Base-by-base conservation (phyloP, 2,888 invertebrate species). In the Heliothis peltigera region DNA sequence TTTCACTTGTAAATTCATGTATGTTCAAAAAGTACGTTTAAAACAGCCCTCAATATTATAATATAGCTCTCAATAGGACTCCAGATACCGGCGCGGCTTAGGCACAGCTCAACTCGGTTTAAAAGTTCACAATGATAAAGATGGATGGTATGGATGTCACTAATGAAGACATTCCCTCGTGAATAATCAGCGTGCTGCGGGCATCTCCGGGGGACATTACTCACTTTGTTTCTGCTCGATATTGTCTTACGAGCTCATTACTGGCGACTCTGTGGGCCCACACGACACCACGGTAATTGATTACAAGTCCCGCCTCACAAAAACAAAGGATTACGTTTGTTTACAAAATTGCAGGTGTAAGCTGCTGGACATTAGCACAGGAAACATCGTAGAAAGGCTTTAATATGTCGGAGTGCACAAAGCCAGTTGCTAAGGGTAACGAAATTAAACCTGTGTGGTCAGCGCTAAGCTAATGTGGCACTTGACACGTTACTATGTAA, bases 151-250 rank as follows among this genome's bases (percentile, higher is more conserved):
- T 32, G 28, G 10, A 49, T 44, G n/a, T 18, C 48, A 21, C 53
- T 77, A 70, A 71, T 76, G 46, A 63, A 76, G 53, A 70, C 44
- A 8, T 49, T 49, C 77, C 70, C 72, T 28, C 15, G 77, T 53
- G 72, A 71, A 77, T 71, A 46, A 71, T 71, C 64, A 57, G 56
- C 18, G 54, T 2, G 10, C 48, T 15, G 15, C 35, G n/a, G 19
- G 5, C 15, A 12, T 32, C 70, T 48, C 77, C 22, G 18, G 77
- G 43, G 64, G 56, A 59, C 68, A 77, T 80, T 65, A 77, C 44
- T 80, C 77, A 80, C 21, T 46, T 47, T 68, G 61, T 65, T 72
- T 77, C 61, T 64, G 59, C 58, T 60, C 35, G n/a, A 47, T 35
- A 21, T 69, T 39, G 62, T 48, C 52, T 44, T 35, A 47, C 44